Percentiles rank a stretch among this genome's conserved stretches.
phyloP scores from a whole-genome alignment of 2,113 vertebrate genomes.

The Anarrhichthys ocellatus region DNA sequence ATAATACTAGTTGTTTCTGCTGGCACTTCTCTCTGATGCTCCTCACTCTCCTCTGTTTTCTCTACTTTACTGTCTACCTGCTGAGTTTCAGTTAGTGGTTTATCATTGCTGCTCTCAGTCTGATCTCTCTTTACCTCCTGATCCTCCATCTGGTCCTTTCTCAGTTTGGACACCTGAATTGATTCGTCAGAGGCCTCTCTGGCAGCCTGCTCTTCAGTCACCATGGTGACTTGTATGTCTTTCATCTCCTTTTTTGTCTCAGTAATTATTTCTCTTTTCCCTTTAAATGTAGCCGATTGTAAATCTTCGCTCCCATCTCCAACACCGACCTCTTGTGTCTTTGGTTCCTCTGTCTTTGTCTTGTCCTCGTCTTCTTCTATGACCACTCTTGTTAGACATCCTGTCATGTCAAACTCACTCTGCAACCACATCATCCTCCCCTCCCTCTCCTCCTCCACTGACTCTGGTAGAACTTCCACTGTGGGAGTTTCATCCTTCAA shows the following conservation, averaged over 20 bases:
- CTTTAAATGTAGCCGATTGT: not conserved
- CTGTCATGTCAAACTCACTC: constrained; percentile 81
- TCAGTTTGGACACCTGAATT: constrained; percentile 19
- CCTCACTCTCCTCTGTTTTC: constrained; percentile 21
- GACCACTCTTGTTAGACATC: constrained; percentile 71
- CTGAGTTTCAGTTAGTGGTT: constrained; percentile 13
- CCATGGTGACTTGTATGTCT: not conserved
- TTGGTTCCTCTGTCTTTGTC: constrained; percentile 22
- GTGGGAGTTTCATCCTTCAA: constrained; percentile 90
- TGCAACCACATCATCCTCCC: constrained; percentile 78
- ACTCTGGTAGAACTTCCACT: constrained; percentile 62
- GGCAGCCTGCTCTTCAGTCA: constrained; percentile 14
- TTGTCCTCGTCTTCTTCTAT: constrained; percentile 56
- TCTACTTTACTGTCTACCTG: constrained; percentile 29
- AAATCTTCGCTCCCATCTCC: not conserved
- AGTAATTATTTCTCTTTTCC: constrained; percentile 8
- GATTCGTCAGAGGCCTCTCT: constrained; percentile 13
- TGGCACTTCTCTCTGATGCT: constrained; percentile 23
- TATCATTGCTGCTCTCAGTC: constrained; percentile 11
- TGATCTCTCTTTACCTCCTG: constrained; percentile 37
- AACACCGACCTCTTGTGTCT: constrained; percentile 8
- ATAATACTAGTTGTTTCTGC: constrained; percentile 8
- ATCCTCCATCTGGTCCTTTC: constrained; percentile 22
- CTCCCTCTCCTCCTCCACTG: constrained; percentile 52
- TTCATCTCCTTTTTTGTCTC: constrained; percentile 4